These are phyloP conservation scores for Sarcophaga rosellei DNA, from an alignment of 2,888 invertebrate genomes.

Conservation along the genomic window DNA sequence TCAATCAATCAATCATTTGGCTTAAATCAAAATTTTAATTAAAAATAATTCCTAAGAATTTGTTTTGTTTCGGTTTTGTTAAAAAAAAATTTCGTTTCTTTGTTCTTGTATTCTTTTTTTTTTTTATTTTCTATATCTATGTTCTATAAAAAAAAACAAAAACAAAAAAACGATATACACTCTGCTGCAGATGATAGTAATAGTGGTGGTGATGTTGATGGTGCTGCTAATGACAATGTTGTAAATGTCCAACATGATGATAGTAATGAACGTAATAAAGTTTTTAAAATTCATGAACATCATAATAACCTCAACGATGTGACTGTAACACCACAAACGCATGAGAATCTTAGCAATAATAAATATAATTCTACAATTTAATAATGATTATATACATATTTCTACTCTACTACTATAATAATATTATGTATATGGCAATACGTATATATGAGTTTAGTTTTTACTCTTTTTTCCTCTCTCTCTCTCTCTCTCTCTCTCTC, in stretches of 20 bases:
- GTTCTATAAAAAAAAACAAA: conserved; percentile 30
- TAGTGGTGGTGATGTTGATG: conserved; percentile 56
- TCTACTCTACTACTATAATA: neutral
- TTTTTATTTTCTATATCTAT: conserved; percentile 28
- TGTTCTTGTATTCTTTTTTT: conserved; percentile 55
- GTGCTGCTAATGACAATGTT: conserved; percentile 52
- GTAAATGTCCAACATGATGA: conserved; percentile 48
- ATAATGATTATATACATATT: neutral
- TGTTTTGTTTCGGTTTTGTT: conserved; percentile 36
- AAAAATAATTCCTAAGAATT: conserved; percentile 28
- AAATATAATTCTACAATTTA: neutral
- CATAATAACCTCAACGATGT: conserved; percentile 70
- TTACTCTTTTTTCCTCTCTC: too few relatives aligned
- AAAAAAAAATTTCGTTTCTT: conserved; percentile 48
- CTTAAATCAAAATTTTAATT: conserved; percentile 31
- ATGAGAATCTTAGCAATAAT: conserved; percentile 43
- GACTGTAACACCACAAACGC: conserved; percentile 62
- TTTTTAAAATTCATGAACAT: conserved; percentile 58
- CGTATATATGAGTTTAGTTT: too few relatives aligned
- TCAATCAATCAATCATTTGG: conserved; percentile 53
- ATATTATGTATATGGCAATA: too few relatives aligned
- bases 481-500: too few relatives aligned
- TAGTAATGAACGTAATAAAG: conserved; percentile 48
- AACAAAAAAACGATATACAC: neutral
- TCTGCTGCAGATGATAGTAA: conserved; percentile 60